Conservation (phyloP, 2,888 invertebrate genomes). For the Lissonota sp. region DNA sequence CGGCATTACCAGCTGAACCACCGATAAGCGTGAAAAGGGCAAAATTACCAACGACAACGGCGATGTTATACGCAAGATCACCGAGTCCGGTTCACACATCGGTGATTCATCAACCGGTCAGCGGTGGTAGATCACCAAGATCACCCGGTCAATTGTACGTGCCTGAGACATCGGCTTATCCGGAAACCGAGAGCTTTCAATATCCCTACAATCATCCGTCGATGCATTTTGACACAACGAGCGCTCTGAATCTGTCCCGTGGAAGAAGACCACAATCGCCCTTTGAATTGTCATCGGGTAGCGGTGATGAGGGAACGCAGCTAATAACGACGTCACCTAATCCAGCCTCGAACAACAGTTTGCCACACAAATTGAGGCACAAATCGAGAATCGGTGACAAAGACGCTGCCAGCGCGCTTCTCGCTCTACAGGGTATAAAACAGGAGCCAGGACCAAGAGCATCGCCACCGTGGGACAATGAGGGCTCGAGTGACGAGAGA, state of each 20-base stretch:
- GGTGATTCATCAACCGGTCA: constrained; percentile 86
- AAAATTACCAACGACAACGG: constrained; percentile 82
- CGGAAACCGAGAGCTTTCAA: constrained; percentile 84
- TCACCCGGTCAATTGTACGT: constrained; percentile 81
- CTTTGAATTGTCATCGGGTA: constrained; percentile 92
- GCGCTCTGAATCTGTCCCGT: constrained; percentile 90
- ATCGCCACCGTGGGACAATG: constrained; percentile 94
- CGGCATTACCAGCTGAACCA: constrained; percentile 94
- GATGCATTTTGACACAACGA: constrained; percentile 86
- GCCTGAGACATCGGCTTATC: constrained; percentile 80
- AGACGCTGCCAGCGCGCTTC: constrained; percentile 92
- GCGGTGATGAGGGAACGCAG: constrained; percentile 86
- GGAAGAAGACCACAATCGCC: constrained; percentile 87
- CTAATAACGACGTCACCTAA: constrained; percentile 85
- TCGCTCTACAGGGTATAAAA: constrained; percentile 94
- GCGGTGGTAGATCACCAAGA: constrained; percentile 80
- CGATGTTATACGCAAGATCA: constrained; percentile 85
- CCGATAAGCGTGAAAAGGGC: constrained; percentile 93
- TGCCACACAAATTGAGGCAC: constrained; percentile 96
- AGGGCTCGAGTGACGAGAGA: constrained; percentile 95
- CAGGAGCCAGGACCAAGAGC: constrained; percentile 93
- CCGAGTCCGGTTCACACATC: constrained; percentile 87
- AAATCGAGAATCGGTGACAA: constrained; percentile 96
- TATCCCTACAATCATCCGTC: constrained; percentile 85
- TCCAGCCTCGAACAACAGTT: constrained; percentile 89